Conservation (phyloP, 2,888 invertebrate genomes). For the Eulithis prunata region DNA sequence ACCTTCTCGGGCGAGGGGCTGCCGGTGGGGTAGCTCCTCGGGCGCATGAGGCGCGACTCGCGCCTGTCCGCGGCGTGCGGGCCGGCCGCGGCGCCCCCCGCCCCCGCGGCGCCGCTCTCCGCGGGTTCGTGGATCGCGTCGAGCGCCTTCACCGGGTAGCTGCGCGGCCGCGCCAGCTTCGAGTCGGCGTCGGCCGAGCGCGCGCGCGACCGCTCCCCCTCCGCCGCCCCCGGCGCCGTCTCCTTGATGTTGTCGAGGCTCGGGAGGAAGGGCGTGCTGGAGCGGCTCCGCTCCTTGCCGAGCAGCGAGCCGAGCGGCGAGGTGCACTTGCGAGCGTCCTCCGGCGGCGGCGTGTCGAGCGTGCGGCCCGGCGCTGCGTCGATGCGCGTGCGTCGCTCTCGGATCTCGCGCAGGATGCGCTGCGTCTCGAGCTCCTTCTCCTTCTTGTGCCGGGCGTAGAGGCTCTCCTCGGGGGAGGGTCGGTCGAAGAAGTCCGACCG, state of each 20-base stretch:
- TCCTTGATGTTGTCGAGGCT: slow-evolving; percentile 80
- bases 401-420: slow-evolving; percentile 87
- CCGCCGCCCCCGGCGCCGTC: slow-evolving; percentile 53
- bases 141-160: slow-evolving; percentile 81
- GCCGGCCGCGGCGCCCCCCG: slow-evolving; percentile 49
- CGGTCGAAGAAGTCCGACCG: slow-evolving; percentile 90
- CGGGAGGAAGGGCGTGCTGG: slow-evolving; percentile 79
- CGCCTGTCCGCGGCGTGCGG: slow-evolving; percentile 53
- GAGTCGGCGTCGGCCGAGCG: slow-evolving; percentile 61
- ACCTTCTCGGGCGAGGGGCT: slow-evolving; percentile 76
- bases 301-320: slow-evolving; percentile 65
- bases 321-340: slow-evolving; percentile 65
- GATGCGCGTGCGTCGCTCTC: slow-evolving; percentile 84
- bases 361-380: slow-evolving; percentile 52
- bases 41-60: slow-evolving; percentile 80
- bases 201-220: slow-evolving; percentile 50
- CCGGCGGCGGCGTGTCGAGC: slow-evolving; percentile 51
- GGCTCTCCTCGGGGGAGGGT: slow-evolving; percentile 85
- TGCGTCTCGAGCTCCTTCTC: slow-evolving; percentile 88
- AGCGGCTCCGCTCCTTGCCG: slow-evolving; percentile 75
- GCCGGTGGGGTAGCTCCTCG: slow-evolving; percentile 85
- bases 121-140: slow-evolving; percentile 62
- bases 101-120: slow-evolving; percentile 68
- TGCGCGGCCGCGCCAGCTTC: slow-evolving; percentile 82
- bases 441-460: slow-evolving; percentile 85